A percentile compares a stretch with the other conserved stretches of the same genome.
Conservation (phyloP, 2,888 invertebrate genomes). For the Synanthedon myopaeformis region DNA sequence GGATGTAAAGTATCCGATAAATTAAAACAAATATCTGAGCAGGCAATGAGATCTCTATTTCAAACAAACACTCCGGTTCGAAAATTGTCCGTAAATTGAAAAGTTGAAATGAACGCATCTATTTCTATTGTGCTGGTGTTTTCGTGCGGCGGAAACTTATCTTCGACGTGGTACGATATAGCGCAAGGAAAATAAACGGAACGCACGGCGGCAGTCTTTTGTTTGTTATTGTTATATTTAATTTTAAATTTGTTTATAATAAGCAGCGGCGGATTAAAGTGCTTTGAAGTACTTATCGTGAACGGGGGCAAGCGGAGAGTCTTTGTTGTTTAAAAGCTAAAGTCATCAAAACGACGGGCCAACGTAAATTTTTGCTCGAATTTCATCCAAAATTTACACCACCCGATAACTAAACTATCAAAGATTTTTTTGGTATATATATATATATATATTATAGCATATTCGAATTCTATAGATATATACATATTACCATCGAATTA, state of each 20-base stretch:
- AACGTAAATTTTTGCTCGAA: too few species aligned
- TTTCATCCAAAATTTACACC: too few species aligned
- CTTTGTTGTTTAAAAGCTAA: not conserved
- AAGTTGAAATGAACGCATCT: conserved; percentile 7
- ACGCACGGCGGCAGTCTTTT: conserved; percentile 20
- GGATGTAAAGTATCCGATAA: too few species aligned
- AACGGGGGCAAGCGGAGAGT: conserved; percentile 2
- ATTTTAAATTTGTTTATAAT: conserved; percentile 48
- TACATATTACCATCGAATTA: too few species aligned
- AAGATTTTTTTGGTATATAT: too few species aligned
- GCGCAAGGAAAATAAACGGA: conserved; percentile 33
- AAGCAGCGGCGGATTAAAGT: conserved; percentile 23
- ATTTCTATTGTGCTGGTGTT: conserved; percentile 2
- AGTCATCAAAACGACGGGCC: not conserved
- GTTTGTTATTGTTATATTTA: conserved; percentile 58
- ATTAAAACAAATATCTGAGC: too few species aligned
- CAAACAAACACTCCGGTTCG: conserved; percentile 1
- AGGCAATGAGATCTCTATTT: not conserved
- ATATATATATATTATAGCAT: too few species aligned
- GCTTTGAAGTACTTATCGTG: conserved; percentile 39
- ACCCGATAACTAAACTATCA: too few species aligned
- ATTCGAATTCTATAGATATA: too few species aligned
- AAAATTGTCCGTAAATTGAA: conserved; percentile 10
- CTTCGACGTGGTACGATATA: not conserved
- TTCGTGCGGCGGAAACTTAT: not conserved